A percentile compares a stretch with the other conserved stretches of the same genome.
These are phyloP conservation scores for Ciconia boyciana DNA, from an alignment of 2,113 vertebrate species.

Conservation along the genomic window DNA sequence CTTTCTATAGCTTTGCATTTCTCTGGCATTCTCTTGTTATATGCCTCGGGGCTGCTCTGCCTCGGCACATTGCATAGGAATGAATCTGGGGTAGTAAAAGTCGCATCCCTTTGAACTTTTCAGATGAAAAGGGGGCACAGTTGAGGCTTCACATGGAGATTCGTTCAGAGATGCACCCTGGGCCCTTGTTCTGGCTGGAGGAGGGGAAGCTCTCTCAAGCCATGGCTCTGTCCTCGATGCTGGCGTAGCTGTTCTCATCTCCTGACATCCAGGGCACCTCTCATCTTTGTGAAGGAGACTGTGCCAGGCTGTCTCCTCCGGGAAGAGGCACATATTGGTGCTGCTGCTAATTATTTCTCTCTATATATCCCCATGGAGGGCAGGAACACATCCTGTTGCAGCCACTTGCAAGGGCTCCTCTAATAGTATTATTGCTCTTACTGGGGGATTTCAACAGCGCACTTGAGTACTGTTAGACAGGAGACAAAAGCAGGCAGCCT, in stretches of 20 bases:
- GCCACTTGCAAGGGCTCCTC: neutral
- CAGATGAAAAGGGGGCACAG: neutral
- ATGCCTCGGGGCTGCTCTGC: neutral
- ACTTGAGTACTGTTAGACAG: neutral
- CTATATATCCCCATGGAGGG: neutral
- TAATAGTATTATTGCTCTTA: neutral
- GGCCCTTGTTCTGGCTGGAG: neutral
- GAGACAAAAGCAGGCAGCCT: neutral
- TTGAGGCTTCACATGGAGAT: neutral
- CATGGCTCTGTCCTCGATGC: accelerated
- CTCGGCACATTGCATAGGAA: neutral
- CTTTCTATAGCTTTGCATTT: neutral
- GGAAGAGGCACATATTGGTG: neutral
- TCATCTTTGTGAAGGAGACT: neutral
- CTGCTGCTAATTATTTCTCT: neutral
- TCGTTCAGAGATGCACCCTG: neutral
- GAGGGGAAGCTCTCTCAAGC: neutral
- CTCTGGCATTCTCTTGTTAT: neutral
- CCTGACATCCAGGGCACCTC: constrained; percentile 16
- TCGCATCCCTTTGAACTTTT: neutral
- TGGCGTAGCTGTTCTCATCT: neutral
- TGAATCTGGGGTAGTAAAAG: neutral
- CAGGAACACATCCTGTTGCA: neutral
- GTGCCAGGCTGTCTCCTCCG: neutral
- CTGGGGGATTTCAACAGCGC: neutral